Percentiles rank a stretch among this genome's conserved stretches.
Conservation (phyloP, 2,888 invertebrate genomes). For the Tenthredo distinguenda region DNA sequence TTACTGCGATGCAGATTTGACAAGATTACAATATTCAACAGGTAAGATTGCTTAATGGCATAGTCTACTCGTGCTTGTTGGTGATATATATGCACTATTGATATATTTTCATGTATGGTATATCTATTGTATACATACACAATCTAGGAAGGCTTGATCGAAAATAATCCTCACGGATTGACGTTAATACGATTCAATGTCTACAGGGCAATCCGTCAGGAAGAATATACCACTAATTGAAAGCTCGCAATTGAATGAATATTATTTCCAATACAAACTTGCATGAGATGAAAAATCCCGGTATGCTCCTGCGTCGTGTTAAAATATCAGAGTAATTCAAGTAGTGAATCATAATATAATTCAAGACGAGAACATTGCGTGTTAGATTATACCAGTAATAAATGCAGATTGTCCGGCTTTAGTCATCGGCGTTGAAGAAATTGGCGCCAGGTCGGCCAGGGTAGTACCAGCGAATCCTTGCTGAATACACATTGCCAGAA, state of each 20-base stretch:
- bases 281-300: not conserved
- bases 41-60: conserved; percentile 35
- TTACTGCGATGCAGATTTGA: conserved; percentile 16
- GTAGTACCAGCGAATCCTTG: conserved; percentile 27
- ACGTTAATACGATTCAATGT: not conserved
- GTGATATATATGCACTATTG: not conserved
- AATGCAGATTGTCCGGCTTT: conserved; percentile 32
- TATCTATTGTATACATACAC: not conserved
- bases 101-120: not conserved
- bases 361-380: not conserved
- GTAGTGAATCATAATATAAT: not conserved
- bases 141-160: not conserved
- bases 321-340: not conserved
- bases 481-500: conserved; percentile 27
- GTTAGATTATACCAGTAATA: conserved; percentile 45
- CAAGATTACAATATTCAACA: conserved; percentile 43
- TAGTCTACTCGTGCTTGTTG: conserved; percentile 19
- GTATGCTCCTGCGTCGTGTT: not conserved
- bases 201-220: not conserved
- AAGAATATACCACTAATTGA: not conserved
- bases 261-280: not conserved
- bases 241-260: not conserved
- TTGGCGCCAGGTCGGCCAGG: not conserved
- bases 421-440: conserved; percentile 17
- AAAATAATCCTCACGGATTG: not conserved